Evolutionary conservation across 2,113 vertebrate genomes (phyloP).

Genomic region (Puntigrus tetrazona): DNA sequence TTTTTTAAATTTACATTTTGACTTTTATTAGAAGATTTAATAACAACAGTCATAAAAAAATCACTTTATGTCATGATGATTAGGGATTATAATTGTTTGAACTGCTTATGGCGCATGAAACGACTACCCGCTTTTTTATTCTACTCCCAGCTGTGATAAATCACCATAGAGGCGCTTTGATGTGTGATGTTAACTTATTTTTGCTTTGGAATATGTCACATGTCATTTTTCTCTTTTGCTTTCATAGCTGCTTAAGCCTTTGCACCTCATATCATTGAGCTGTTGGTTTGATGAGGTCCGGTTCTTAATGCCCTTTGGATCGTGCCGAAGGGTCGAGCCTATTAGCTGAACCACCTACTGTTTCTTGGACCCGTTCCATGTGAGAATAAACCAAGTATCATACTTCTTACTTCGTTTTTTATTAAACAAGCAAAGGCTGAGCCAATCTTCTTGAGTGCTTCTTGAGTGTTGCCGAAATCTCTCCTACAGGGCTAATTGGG

Average conservation of each 20-base stretch:
- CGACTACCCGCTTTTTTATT: constrained; percentile 25
- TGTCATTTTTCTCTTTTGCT: constrained; percentile 60
- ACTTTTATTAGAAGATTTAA: neutral
- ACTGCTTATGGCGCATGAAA: constrained; percentile 45
- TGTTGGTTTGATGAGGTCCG: constrained; percentile 51
- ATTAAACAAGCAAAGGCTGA: constrained; percentile 46
- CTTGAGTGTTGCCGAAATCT: constrained; percentile 22
- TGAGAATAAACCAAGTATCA: constrained; percentile 43
- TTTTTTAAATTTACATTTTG: neutral
- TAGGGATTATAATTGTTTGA: constrained; percentile 31
- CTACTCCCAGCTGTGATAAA: constrained; percentile 54
- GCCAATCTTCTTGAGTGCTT: constrained; percentile 31
- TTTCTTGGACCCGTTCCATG: constrained; percentile 53
- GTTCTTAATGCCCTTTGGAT: constrained; percentile 49
- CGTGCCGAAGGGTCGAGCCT: constrained; percentile 56
- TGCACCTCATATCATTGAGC: constrained; percentile 50
- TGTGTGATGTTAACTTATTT: constrained; percentile 59
- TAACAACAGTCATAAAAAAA: neutral
- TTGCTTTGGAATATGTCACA: constrained; percentile 60
- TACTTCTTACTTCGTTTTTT: constrained; percentile 29
- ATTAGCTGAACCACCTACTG: constrained; percentile 60
- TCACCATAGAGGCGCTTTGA: constrained; percentile 55
- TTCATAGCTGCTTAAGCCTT: constrained; percentile 63
- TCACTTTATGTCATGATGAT: neutral
- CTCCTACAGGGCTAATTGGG: neutral